Conservation (phyloP, 2,797 vertebrate genomes). For the Vipera ursinii region DNA sequence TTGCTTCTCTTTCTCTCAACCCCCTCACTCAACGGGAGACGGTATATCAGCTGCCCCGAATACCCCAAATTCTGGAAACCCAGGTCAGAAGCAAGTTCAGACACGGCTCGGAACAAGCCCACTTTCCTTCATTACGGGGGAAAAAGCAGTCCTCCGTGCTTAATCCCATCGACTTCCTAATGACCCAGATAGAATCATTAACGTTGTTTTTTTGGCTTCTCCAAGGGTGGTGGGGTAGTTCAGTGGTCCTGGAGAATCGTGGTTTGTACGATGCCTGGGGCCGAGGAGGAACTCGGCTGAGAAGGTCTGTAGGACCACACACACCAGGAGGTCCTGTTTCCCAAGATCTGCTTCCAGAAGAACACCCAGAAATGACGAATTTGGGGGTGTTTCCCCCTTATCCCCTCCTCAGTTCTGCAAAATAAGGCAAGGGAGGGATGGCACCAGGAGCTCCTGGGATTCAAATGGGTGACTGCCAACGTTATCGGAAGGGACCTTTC, state of each 20-base stretch:
- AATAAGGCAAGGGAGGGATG: not conserved
- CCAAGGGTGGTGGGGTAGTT: not conserved
- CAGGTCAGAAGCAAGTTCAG: not conserved
- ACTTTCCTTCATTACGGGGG: not conserved
- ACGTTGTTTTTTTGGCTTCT: not conserved
- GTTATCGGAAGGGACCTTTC: not conserved
- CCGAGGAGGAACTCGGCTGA: not conserved
- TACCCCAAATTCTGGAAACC: not conserved
- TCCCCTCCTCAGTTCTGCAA: not conserved
- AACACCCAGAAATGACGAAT: not conserved
- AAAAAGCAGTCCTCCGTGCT: not conserved
- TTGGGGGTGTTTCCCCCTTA: not conserved
- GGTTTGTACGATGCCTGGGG: not conserved
- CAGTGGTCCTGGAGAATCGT: not conserved
- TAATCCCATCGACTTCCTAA: not conserved
- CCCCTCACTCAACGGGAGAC: not conserved
- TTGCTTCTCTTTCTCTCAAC: not conserved
- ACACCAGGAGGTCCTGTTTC: not conserved
- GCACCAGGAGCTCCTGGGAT: not conserved
- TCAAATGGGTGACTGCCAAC: accelerated
- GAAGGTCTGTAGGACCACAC: not conserved
- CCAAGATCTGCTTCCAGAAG: not conserved
- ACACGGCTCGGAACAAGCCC: not conserved
- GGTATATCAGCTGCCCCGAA: not conserved
- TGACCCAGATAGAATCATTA: not conserved